Evolutionary conservation across 2,888 invertebrate genomes (phyloP).

Genomic region (Priocnemis perturbator): DNA sequence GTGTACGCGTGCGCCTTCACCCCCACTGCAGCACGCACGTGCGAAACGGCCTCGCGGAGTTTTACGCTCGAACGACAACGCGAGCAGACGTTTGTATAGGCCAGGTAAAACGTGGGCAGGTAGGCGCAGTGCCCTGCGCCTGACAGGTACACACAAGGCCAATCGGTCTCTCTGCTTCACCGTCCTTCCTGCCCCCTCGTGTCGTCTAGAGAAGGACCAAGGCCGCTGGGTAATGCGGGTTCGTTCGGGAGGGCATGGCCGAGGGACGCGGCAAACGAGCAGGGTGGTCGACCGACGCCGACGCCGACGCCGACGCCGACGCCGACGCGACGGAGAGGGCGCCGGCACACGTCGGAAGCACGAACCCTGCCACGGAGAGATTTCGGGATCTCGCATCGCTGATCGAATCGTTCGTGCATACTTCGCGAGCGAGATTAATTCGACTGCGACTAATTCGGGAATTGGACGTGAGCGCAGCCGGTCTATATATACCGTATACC

Average conservation of each 20-base stretch:
- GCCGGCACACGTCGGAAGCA: conserved; percentile 70
- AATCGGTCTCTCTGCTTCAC: not conserved
- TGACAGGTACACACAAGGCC: conserved; percentile 55
- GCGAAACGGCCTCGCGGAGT: conserved; percentile 11
- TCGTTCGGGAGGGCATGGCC: not conserved
- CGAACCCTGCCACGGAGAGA: conserved; percentile 64
- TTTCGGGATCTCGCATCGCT: conserved; percentile 70
- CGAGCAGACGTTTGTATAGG: conserved; percentile 37
- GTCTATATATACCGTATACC: conserved; percentile 11
- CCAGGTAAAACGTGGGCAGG: conserved; percentile 53
- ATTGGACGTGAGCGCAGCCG: conserved; percentile 48
- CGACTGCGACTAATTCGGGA: conserved; percentile 64
- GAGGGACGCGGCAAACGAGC: conserved; percentile 9
- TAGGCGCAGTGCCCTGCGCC: conserved; percentile 47
- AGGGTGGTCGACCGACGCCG: conserved; percentile 23
- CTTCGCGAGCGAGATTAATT: conserved; percentile 62
- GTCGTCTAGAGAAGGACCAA: not conserved
- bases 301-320: too few relatives aligned
- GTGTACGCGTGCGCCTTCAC: conserved; percentile 11
- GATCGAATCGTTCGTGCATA: conserved; percentile 74
- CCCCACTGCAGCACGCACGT: not conserved
- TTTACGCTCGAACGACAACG: conserved; percentile 46
- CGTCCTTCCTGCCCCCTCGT: conserved; percentile 3
- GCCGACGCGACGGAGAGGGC: too few relatives aligned
- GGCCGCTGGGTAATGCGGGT: not conserved